Conservation (phyloP, 2,888 invertebrate species). For the Hesperia comma region DNA sequence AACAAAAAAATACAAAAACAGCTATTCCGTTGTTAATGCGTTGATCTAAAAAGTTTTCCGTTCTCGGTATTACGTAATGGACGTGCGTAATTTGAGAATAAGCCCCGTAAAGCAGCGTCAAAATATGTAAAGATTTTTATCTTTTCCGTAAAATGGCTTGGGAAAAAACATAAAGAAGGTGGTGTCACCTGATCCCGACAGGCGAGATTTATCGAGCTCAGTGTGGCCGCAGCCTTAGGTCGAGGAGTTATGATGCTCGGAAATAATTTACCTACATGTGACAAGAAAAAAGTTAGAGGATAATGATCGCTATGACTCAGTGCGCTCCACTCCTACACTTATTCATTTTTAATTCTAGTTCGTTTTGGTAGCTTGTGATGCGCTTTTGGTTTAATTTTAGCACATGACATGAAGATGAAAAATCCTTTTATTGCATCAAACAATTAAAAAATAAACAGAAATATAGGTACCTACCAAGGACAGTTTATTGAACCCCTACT, state of each 20-base stretch:
- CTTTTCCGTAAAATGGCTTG: slow-evolving; percentile 84
- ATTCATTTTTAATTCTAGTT: slow-evolving; percentile 43
- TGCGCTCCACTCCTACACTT: slow-evolving; percentile 49
- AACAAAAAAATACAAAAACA: background rate
- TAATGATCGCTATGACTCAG: slow-evolving; percentile 64
- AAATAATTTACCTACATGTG: slow-evolving; percentile 74
- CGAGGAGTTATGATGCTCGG: slow-evolving; percentile 75
- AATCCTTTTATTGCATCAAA: too few species aligned
- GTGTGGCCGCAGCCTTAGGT: slow-evolving; percentile 82
- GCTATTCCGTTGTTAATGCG: slow-evolving; percentile 3
- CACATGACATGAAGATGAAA: too few species aligned
- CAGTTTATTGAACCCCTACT: too few species aligned
- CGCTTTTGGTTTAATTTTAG: too few species aligned
- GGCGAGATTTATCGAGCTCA: slow-evolving; percentile 74
- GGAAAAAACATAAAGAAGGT: slow-evolving; percentile 85
- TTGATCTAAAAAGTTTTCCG: slow-evolving; percentile 61
- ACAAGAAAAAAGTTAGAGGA: slow-evolving; percentile 66
- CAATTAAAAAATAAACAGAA: too few species aligned
- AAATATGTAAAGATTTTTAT: slow-evolving; percentile 85
- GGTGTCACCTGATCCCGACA: slow-evolving; percentile 84
- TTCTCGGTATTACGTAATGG: slow-evolving; percentile 80
- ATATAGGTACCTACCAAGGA: too few species aligned
- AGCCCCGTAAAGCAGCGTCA: slow-evolving; percentile 80
- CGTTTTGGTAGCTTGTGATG: slow-evolving; percentile 16
- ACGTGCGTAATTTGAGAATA: slow-evolving; percentile 82